A percentile compares a stretch with the other conserved stretches of the same genome.
phyloP scores from a whole-genome alignment of 2,113 vertebrate species.

The Anhinga anhinga region DNA sequence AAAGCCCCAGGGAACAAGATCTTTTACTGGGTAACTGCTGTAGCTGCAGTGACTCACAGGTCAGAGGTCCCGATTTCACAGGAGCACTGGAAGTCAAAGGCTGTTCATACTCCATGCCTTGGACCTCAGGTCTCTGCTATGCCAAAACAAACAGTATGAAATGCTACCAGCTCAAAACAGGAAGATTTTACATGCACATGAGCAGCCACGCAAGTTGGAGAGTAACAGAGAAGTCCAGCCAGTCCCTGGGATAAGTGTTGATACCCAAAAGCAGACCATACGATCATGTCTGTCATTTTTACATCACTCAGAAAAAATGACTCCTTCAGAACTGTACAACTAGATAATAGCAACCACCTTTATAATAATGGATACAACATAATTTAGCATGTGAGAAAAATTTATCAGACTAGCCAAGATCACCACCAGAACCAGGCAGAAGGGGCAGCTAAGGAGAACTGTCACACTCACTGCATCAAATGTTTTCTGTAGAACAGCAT shows the following conservation, averaged over 20 bases:
- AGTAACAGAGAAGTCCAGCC: not conserved
- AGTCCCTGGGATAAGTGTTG: not conserved
- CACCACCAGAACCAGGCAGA: not conserved
- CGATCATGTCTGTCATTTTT: rapidly evolving
- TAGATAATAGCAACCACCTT: not conserved
- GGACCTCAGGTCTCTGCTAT: not conserved
- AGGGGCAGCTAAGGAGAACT: not conserved
- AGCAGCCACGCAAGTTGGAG: not conserved
- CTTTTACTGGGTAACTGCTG: not conserved
- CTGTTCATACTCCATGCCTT: not conserved
- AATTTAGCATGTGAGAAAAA: not conserved
- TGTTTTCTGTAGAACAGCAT: not conserved
- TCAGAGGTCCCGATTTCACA: not conserved
- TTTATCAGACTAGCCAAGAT: not conserved
- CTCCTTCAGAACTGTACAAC: not conserved
- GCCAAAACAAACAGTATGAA: not conserved
- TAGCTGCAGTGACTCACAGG: not conserved
- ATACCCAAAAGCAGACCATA: not conserved
- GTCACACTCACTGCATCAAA: not conserved
- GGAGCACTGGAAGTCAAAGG: not conserved
- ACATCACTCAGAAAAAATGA: not conserved
- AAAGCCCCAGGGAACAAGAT: not conserved
- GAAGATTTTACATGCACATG: not conserved
- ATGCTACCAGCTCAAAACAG: not conserved
- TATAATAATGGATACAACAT: not conserved